Evolutionary conservation across 2,113 vertebrate species (phyloP), one percentile per base, ranked within the genome.

Genomic region (Orthonyx spaldingii): DNA sequence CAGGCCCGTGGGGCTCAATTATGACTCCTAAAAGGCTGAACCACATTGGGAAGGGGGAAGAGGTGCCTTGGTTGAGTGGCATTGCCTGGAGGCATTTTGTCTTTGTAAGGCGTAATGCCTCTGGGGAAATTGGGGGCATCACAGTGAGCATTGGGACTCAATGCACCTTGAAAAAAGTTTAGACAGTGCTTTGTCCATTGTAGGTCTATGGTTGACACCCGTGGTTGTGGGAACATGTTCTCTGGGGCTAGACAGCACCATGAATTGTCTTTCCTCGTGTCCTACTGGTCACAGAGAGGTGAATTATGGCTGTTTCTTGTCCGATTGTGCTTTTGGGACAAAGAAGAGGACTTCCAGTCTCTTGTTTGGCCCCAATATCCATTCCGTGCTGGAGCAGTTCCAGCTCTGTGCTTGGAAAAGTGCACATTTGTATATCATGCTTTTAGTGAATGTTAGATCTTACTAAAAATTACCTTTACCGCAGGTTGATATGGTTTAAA

Each of bases 1-100:
- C 95, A 95, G 90, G 90, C 90, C 85, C 87, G 60, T 93, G 90
- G 94, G 94, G 94, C 94, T 97, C 85, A 96, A 90, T 96, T 96
- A 95, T 89, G 80, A 94, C 71, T 97, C 84, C 88, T 96, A 74
- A 92, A 92, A 96, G 70, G 84, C 79, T 94, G 68, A 96, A 83
- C 71, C 92, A 87, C 85, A 81, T 35, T 92, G 97, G 96, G 91
- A 94, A 94, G 72, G 83, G 46, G 90, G 61, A 95, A 82, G 86
- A 95, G 93, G 92, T 93, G 89, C 84, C 71, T 90, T 94, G 93
- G 90, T 84, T 96, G 91, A 97, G 85, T 96, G 95, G 95, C 93
- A 94, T 92, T 92, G 93, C 96, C 94, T 95, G 76, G 69, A 93
- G 92, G 93, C 93, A 57, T 96, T 96, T 96, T 97, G 83, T 93